These are phyloP conservation scores for Mechanitis messenoides DNA, from an alignment of 2,888 invertebrate species.

Conservation along the genomic window DNA sequence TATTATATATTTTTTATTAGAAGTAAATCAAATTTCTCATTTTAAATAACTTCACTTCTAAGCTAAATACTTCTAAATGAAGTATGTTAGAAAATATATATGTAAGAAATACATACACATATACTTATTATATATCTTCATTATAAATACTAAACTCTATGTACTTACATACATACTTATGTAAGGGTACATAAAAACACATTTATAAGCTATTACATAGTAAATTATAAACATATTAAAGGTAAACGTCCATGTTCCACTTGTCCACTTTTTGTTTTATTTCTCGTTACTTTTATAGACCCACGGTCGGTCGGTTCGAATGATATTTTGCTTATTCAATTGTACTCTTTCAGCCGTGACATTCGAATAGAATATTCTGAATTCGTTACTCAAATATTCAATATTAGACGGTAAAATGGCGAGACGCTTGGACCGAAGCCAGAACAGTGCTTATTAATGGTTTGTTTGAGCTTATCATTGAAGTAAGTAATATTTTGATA, in stretches of 20 bases:
- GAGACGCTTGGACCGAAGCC: conserved; percentile 27
- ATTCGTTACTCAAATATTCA: conserved; percentile 34
- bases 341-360: conserved; percentile 33
- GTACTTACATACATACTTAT: too few relatives aligned
- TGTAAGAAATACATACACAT: too few relatives aligned
- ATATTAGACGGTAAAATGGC: conserved; percentile 26
- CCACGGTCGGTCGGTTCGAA: conserved; percentile 25
- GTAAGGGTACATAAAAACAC: too few relatives aligned
- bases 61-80: too few relatives aligned
- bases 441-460: conserved; percentile 13
- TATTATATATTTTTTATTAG: too few relatives aligned
- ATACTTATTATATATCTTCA: too few relatives aligned
- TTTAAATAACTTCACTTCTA: too few relatives aligned
- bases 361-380: conserved; percentile 33
- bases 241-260: conserved; percentile 21
- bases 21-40: too few relatives aligned
- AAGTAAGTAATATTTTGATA: not conserved
- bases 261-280: conserved; percentile 29
- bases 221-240: conserved; percentile 7
- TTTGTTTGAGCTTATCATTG: not conserved
- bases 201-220: too few relatives aligned
- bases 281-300: conserved; percentile 33
- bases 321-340: conserved; percentile 37
- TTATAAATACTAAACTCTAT: too few relatives aligned
- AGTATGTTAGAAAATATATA: too few relatives aligned